Evolutionary conservation across 2,888 invertebrate species (phyloP).

Genomic region (Hylaea fasciaria): DNA sequence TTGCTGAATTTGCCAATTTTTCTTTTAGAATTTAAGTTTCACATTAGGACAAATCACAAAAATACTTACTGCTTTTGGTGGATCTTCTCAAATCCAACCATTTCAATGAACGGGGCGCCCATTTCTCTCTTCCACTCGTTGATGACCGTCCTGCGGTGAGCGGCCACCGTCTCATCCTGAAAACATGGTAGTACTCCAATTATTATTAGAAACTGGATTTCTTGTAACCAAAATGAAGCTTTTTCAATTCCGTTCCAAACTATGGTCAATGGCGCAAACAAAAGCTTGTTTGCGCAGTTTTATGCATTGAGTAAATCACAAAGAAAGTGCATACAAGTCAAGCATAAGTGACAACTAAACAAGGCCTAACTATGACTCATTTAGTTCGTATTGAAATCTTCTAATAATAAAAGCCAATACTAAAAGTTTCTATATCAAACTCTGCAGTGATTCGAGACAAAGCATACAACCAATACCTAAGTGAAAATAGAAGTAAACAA

Average conservation of each 20-base stretch:
- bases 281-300: no score
- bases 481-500: conserved; percentile 16
- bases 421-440: background rate
- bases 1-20: no score
- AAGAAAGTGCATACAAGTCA: no score
- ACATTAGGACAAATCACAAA: background rate
- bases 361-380: conserved; percentile 26
- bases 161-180: conserved; percentile 85
- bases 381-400: no score
- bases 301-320: no score
- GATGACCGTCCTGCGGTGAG: conserved; percentile 84
- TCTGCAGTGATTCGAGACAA: background rate
- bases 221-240: no score
- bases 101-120: conserved; percentile 92
- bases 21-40: no score
- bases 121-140: conserved; percentile 88
- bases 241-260: no score
- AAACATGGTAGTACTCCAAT: conserved; percentile 28
- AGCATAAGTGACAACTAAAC: conserved; percentile 7
- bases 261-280: no score
- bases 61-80: conserved; percentile 83
- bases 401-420: no score
- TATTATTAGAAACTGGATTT: background rate
- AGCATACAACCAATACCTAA: background rate
- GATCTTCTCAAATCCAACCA: conserved; percentile 96